phyloP scores from a whole-genome alignment of 2,888 invertebrate species.

The Meloe dianella region DNA sequence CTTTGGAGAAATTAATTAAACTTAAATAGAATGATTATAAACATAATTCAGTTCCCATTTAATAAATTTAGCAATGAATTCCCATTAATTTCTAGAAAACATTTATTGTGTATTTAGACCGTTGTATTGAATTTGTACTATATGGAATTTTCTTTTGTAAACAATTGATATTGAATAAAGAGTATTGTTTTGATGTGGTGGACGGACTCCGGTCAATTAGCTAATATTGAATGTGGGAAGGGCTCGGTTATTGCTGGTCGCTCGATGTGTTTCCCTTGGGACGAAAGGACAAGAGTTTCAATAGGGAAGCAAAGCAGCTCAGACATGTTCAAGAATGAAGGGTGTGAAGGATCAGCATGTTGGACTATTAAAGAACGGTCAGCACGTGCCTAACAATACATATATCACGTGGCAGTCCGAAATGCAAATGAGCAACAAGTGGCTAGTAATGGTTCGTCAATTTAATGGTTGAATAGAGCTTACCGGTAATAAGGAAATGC shows the following conservation, averaged over 20 bases:
- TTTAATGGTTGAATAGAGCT: slow-evolving; percentile 51
- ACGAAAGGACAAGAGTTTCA: not conserved
- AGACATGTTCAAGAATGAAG: not conserved
- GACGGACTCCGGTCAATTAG: not conserved
- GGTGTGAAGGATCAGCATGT: slow-evolving; percentile 6
- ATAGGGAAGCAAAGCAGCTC: not conserved
- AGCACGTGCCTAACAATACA: slow-evolving; percentile 54
- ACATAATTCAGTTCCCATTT: not conserved
- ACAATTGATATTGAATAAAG: not conserved
- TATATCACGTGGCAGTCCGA: slow-evolving; percentile 56
- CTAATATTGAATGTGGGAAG: not conserved
- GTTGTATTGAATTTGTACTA: no score
- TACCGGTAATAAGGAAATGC: slow-evolving; percentile 92
- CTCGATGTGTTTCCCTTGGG: not conserved
- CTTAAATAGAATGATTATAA: not conserved
- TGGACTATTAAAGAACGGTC: slow-evolving; percentile 36
- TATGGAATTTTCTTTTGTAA: not conserved
- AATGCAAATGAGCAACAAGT: slow-evolving; percentile 59
- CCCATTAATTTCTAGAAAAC: no score
- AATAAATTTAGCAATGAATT: not conserved
- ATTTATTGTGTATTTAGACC: no score
- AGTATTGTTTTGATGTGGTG: not conserved
- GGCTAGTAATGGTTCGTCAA: slow-evolving; percentile 25
- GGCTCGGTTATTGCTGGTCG: not conserved
- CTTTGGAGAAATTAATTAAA: not conserved